Percentiles rank a stretch among this genome's conserved stretches.
phyloP scores from a whole-genome alignment of 2,797 vertebrate species.

The Salarias fasciatus region DNA sequence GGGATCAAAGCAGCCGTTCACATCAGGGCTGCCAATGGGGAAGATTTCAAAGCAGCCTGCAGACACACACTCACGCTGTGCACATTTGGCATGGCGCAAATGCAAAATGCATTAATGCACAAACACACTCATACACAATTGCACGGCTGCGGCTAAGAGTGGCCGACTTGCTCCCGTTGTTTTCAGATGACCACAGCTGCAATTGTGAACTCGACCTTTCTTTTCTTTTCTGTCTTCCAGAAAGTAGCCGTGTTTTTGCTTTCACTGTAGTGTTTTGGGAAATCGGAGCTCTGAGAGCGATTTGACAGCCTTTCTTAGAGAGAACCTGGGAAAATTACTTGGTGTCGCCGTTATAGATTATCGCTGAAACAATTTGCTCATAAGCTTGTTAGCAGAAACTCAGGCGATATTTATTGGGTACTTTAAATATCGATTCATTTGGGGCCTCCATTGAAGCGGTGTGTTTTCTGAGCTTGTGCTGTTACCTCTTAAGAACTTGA shows the following conservation, averaged over 20 bases:
- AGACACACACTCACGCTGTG: slow-evolving; percentile 16
- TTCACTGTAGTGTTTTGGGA: too few species aligned
- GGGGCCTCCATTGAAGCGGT: too few species aligned
- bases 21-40: slow-evolving; percentile 50
- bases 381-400: background rate
- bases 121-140: slow-evolving; percentile 7
- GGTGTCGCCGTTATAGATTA: background rate
- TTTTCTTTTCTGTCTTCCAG: too few species aligned
- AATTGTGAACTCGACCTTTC: too few species aligned
- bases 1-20: slow-evolving; percentile 65
- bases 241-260: too few species aligned
- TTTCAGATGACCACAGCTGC: background rate
- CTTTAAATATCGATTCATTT: too few species aligned
- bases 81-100: slow-evolving; percentile 5
- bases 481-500: too few species aligned
- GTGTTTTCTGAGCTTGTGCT: too few species aligned
- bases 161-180: background rate
- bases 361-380: background rate
- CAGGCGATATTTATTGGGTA: background rate
- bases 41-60: slow-evolving; percentile 52
- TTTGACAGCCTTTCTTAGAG: too few species aligned
- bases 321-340: too few species aligned
- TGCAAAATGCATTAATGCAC: background rate
- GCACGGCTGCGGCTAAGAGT: background rate
- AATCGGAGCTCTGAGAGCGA: too few species aligned